Evolutionary conservation across 2,888 invertebrate species (phyloP).

Genomic region (Euclidia mi): DNA sequence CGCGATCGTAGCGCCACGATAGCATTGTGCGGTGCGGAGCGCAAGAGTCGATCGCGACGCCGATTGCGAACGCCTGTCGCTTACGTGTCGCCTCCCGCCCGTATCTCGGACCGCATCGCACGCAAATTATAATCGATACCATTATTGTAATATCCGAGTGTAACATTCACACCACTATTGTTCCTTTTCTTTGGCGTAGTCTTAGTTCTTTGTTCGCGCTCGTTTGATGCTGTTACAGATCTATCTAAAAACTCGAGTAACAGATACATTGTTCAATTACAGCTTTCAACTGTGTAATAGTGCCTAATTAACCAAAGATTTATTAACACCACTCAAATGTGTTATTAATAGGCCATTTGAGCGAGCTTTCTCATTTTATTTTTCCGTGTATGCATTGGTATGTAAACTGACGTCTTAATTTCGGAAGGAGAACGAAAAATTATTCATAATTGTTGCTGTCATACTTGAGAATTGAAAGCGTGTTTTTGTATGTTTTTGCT

Average conservation of each 20-base stretch:
- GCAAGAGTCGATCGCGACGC: conserved; percentile 84
- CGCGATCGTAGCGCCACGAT: conserved; percentile 86
- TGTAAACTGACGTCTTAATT: conserved; percentile 32
- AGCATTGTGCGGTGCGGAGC: conserved; percentile 84
- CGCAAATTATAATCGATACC: conserved; percentile 90
- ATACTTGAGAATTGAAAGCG: conserved; percentile 30
- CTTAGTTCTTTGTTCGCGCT: conserved; percentile 66
- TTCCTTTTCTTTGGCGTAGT: conserved; percentile 75
- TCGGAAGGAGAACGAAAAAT: conserved; percentile 16
- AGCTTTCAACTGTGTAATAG: conserved; percentile 65
- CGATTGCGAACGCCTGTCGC: conserved; percentile 87
- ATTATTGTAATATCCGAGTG: conserved; percentile 88
- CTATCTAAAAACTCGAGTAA: conserved; percentile 56
- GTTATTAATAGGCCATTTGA: conserved; percentile 38
- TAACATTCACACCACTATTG: conserved; percentile 86
- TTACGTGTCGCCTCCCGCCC: conserved; percentile 85
- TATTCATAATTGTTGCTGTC: conserved; percentile 37
- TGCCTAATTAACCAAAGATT: conserved; percentile 52
- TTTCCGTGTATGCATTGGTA: conserved; percentile 22
- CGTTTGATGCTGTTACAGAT: conserved; percentile 60
- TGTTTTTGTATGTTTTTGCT: conserved; percentile 30
- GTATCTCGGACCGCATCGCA: conserved; percentile 86
- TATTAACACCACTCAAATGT: conserved; percentile 46
- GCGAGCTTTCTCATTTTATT: conserved; percentile 29
- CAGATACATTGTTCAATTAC: conserved; percentile 61